Conservation (phyloP, 2,888 invertebrate genomes). For the Acleris literana region DNA sequence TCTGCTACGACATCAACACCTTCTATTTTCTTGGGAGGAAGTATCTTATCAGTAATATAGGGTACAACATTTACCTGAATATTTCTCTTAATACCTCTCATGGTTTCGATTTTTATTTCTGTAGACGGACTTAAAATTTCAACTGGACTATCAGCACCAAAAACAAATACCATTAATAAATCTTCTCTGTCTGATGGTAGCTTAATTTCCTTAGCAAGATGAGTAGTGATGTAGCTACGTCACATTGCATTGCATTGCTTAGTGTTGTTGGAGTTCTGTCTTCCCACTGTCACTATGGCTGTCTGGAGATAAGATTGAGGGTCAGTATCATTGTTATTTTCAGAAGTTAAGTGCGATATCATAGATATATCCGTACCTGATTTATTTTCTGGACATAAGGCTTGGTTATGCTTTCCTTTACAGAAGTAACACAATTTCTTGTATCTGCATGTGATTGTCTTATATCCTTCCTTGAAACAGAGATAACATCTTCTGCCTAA, state of each 20-base stretch:
- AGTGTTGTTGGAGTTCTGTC: neutral
- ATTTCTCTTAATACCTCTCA: neutral
- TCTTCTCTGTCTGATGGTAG: neutral
- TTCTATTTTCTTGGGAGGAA: neutral
- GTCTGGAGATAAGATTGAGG: too few relatives aligned
- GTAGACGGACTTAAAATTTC: slow-evolving; percentile 10
- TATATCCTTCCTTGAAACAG: neutral
- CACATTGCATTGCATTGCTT: neutral
- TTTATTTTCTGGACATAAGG: neutral
- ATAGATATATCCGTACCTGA: too few relatives aligned
- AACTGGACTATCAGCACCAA: slow-evolving; percentile 4
- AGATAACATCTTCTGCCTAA: neutral
- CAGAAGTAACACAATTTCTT: neutral
- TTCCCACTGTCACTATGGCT: neutral
- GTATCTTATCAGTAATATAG: neutral
- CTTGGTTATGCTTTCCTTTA: too few relatives aligned
- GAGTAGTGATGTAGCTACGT: slow-evolving; percentile 21
- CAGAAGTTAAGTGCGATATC: too few relatives aligned
- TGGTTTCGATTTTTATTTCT: neutral
- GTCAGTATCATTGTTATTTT: too few relatives aligned
- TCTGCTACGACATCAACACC: slow-evolving; percentile 6
- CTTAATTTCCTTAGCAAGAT: neutral
- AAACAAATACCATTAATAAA: neutral
- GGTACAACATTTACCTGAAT: slow-evolving; percentile 24
- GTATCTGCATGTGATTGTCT: neutral